Evolutionary conservation across 2,888 invertebrate species (phyloP).

Genomic region (Stenotaenia linearis): DNA sequence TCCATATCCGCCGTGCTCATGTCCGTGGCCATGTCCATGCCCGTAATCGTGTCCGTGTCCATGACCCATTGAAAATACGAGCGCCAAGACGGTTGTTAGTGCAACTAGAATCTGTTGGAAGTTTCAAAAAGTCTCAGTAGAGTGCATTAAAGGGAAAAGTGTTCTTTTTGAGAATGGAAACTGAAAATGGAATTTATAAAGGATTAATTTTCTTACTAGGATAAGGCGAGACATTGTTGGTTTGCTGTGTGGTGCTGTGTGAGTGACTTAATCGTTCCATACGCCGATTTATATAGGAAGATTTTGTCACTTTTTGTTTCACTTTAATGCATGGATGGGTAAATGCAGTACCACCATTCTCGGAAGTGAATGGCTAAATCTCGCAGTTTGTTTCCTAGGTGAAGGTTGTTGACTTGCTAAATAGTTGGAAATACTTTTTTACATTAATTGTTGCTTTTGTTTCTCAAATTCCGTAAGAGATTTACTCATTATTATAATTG

Average conservation of each 20-base stretch:
- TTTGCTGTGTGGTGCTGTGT: neutral
- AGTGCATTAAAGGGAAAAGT: neutral
- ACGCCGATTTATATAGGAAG: neutral
- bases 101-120: neutral
- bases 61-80: neutral
- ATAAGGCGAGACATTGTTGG: neutral
- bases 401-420: neutral
- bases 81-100: neutral
- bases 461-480: too few species aligned
- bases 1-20: neutral
- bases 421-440: neutral
- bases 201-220: neutral
- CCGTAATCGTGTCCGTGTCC: neutral
- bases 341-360: neutral
- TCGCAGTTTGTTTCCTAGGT: neutral
- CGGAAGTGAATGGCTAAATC: neutral
- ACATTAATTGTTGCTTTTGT: too few species aligned
- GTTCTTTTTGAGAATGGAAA: neutral
- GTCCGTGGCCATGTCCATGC: neutral
- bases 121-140: neutral
- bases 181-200: neutral
- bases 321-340: neutral
- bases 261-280: too few species aligned
- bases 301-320: neutral
- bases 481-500: too few species aligned